Base-by-base conservation (phyloP, 2,113 vertebrate genomes). In the Pipa parva region DNA sequence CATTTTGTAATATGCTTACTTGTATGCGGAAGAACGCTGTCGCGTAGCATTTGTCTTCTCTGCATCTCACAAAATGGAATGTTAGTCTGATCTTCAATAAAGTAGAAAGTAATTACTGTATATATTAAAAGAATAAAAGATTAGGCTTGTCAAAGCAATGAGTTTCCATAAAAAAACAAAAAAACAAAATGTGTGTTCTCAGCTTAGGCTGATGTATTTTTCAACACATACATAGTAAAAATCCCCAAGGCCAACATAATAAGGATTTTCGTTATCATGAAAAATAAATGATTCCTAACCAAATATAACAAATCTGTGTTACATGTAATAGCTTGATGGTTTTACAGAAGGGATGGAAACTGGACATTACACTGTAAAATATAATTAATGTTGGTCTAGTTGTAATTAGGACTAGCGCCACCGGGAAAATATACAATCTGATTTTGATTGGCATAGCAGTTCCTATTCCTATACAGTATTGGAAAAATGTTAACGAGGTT, bases 61-160 rank as follows among this genome's bases (percentile, higher is more conserved):
- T 59, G 37, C 37, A 28, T 68, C 36, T n/a, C 18, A 24, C 45
- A 49, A 59, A 67, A 50, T 22, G n/a, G 28, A 49, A 51, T 12
- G 54, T 54, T 70, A 24, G 39, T 54, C 13, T 31, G 31, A 37
- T 70, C 66, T 54, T 21, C 33, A 60, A 39, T 60, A 61, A 61
- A 61, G 58, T 70, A 33, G 31, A 54, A 42, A 17, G 24, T 70
- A 61, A 70, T 70, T 54, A 49, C 21, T 11, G 18, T 22, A 45
- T 45, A 61, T 54, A 60, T 70, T 61, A 61, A 26, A 57, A 29
- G 31, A 61, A 61, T 70, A 70, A 61, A 69, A 70, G 25, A 70
- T 70, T 60, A 61, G 33, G 54, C 52, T 27, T 54, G 66, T 52
- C 66, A 70, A 46, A 24, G 39, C 66, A 45, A 45, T 39, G 25